Evolutionary conservation across 1,140 invertebrate genomes (phyloP), one percentile per base, ranked within the genome.

Genomic region (Neotoxoptera formosana): DNA sequence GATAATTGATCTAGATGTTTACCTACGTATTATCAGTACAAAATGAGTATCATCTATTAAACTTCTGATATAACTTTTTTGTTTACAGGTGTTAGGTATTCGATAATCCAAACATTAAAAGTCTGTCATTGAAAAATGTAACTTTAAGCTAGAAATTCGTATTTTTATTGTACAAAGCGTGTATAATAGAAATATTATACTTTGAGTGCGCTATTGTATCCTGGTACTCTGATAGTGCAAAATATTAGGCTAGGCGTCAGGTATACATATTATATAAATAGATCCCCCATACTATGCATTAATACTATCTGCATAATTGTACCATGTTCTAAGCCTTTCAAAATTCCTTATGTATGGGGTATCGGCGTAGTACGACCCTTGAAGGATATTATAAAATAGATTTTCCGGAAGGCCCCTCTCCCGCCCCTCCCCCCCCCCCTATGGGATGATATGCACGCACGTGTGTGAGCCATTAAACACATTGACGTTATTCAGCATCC

Each of bases 391-490:
- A 34, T 47, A 76, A 91, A 91, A 41, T 67, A 76, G 67, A 91
- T 30, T 91, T 91, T 67, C 60, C 25, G 67, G 90, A 91, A 48
- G 67, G 45, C 14, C 67, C 41, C 45, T 25, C 45, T 20, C 45
- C 47, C 47, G 45, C 14, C 67, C 41, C 45, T 25, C 45, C 9
- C 45, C 47, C 47, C n/a, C 23, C 56, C n/a, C 30, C n/a, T n/a
- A 6, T n/a, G n/a, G 30, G 60, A n/a, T 76, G 60, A n/a, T 76
- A 76, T 45, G 36, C 60, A 45, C 51, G 36, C 30, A 67, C 41
- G 90, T 47, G 36, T 76, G 90, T 67, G 41, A 47, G 34, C 90
- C 90, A 81, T 91, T 91, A 91, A 91, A 91, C 41, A 47, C 60
- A 91, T 91, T 45, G 90, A 34, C n/a, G 90, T 91, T 91, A 76